Percentiles rank a stretch among this genome's conserved stretches.
Conservation (phyloP, 2,888 invertebrate genomes). For the Sinodicranocentrus sp. region DNA sequence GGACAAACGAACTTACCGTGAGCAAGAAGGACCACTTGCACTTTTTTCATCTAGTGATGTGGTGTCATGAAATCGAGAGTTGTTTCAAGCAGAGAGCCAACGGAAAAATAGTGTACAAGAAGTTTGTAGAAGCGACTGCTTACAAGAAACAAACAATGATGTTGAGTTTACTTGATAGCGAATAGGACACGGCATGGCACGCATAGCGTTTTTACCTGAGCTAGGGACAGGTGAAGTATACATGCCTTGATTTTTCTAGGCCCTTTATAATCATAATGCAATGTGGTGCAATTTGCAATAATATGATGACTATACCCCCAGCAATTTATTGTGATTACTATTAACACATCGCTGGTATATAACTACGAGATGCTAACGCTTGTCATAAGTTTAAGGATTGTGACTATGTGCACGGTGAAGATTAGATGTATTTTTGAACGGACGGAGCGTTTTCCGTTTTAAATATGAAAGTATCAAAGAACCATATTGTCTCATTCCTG, state of each 20-base stretch:
- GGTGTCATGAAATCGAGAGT: slow-evolving; percentile 33
- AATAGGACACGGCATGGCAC: too few species aligned
- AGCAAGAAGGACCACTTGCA: slow-evolving; percentile 45
- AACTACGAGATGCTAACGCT: too few species aligned
- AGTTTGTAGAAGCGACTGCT: too few species aligned
- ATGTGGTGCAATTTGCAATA: slow-evolving; percentile 1
- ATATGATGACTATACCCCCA: background rate
- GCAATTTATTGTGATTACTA: background rate
- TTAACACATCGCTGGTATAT: background rate
- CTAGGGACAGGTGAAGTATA: too few species aligned
- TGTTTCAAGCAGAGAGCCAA: slow-evolving; percentile 4
- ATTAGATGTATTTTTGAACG: too few species aligned
- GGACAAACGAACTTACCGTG: too few species aligned
- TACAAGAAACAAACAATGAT: too few species aligned
- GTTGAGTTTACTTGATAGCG: too few species aligned
- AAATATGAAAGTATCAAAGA: slow-evolving; percentile 57
- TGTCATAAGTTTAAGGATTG: too few species aligned
- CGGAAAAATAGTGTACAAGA: background rate
- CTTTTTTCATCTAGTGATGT: background rate
- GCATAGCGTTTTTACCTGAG: background rate
- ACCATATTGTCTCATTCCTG: slow-evolving; percentile 41
- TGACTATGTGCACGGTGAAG: too few species aligned
- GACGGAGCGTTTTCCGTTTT: slow-evolving; percentile 31
- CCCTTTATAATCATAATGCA: background rate
- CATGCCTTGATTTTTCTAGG: slow-evolving; percentile 15